A percentile compares a stretch with the other conserved stretches of the same genome.
These are phyloP conservation scores for Urosaurus nigricauda DNA, from an alignment of 2,797 vertebrate genomes.

Conservation along the genomic window DNA sequence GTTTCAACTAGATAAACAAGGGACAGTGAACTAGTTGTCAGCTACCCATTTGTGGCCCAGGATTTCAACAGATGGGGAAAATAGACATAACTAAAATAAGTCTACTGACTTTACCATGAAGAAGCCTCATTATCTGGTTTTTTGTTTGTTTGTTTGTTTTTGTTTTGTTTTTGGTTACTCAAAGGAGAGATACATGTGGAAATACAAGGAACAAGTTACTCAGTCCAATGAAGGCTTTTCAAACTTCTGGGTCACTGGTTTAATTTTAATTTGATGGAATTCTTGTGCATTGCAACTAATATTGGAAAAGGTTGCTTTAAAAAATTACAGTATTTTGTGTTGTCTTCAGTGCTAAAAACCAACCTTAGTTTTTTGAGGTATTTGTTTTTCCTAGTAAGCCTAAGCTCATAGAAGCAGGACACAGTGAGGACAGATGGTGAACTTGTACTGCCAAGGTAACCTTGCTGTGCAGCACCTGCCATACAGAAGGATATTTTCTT, in stretches of 20 bases:
- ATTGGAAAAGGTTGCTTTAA: conserved; percentile 50
- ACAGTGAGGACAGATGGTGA: background rate
- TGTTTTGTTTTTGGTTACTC: background rate
- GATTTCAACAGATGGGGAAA: background rate
- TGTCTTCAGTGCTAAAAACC: conserved; percentile 67
- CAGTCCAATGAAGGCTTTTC: background rate
- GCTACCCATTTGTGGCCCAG: background rate
- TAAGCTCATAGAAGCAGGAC: background rate
- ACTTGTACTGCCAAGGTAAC: conserved; percentile 12
- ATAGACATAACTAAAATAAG: background rate
- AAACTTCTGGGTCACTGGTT: conserved; percentile 14
- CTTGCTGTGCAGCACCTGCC: background rate
- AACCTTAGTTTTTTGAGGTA: conserved; percentile 76
- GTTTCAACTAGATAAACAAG: too few species aligned
- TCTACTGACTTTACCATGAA: background rate
- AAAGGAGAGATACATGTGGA: background rate
- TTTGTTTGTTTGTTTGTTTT: too few species aligned
- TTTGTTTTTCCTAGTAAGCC: conserved; percentile 56
- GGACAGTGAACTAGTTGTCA: too few species aligned
- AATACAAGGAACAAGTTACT: background rate
- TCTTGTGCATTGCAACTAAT: background rate
- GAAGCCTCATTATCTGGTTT: background rate
- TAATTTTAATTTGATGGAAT: background rate
- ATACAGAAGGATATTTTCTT: background rate
- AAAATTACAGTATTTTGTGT: conserved; percentile 59